Evolutionary conservation across 1,140 invertebrate species (phyloP).

Genomic region (Panulirus ornatus): DNA sequence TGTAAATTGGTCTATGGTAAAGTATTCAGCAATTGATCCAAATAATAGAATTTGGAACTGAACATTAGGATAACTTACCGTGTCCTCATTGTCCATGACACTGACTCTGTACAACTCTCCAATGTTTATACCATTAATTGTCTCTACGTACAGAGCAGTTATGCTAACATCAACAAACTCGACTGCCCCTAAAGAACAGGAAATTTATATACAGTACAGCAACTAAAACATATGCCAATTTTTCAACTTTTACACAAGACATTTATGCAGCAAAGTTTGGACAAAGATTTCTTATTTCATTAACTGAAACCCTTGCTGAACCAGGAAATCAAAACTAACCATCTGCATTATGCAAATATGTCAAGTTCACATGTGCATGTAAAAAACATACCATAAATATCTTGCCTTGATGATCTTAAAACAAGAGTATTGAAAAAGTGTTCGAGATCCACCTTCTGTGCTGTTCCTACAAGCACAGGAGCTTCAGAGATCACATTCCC

Average conservation of each 20-base stretch:
- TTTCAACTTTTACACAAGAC: too few relatives aligned
- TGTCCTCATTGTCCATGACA: slow-evolving; percentile 4
- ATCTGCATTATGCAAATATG: neutral
- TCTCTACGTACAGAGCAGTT: neutral
- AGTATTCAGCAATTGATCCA: too few relatives aligned
- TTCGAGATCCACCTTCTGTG: neutral
- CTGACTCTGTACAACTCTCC: neutral
- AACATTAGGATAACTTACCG: neutral
- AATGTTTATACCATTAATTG: neutral
- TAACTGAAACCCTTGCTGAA: too few relatives aligned
- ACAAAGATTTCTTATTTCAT: too few relatives aligned
- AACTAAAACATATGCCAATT: too few relatives aligned
- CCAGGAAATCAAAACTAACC: neutral
- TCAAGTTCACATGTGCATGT: neutral
- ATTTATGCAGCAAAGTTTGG: too few relatives aligned
- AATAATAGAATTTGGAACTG: too few relatives aligned
- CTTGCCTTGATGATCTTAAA: neutral
- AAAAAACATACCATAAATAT: slow-evolving; percentile 23
- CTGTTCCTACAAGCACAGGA: neutral
- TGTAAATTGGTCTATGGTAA: too few relatives aligned
- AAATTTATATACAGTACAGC: too few relatives aligned
- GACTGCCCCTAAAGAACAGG: neutral
- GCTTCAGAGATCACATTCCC: neutral
- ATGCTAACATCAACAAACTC: neutral
- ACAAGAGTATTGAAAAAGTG: slow-evolving; percentile 18